Evolutionary conservation across 2,797 vertebrate genomes (phyloP).

Genomic region (Ceryle rudis): DNA sequence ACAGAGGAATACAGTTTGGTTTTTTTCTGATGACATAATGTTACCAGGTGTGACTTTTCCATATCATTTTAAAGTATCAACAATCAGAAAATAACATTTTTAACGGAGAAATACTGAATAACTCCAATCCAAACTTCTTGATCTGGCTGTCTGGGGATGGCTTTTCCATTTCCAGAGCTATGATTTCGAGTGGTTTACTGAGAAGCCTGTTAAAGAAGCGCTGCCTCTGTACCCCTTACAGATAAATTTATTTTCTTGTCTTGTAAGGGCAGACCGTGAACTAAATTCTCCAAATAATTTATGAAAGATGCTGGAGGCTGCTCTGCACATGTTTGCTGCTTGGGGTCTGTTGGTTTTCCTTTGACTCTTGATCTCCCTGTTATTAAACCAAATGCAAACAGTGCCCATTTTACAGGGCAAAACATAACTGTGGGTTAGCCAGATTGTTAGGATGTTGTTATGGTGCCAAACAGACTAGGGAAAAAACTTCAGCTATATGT

Average conservation of each 20-base stretch:
- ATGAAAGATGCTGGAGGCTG: not conserved
- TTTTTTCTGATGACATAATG: not conserved
- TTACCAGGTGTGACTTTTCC: not conserved
- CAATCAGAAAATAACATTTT: not conserved
- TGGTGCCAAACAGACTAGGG: not conserved
- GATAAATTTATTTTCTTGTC: not conserved
- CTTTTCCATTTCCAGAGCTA: not conserved
- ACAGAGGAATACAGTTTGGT: not conserved
- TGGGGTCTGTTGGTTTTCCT: not conserved
- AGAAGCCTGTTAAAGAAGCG: not conserved
- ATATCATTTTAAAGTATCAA: not conserved
- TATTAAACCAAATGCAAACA: not conserved
- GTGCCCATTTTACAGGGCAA: not conserved
- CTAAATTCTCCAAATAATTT: not conserved
- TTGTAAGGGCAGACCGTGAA: not conserved
- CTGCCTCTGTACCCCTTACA: not conserved
- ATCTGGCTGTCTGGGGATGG: not conserved
- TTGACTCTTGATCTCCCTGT: not conserved
- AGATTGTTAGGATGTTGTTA: not conserved
- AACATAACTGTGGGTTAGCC: not conserved
- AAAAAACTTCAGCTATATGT: not conserved
- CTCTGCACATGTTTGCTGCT: not conserved
- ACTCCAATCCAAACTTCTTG: not conserved
- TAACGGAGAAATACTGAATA: not conserved
- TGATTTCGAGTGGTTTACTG: not conserved